A percentile compares a stretch with the other conserved stretches of the same genome.
These are phyloP conservation scores for Tangara arthus DNA, from an alignment of 2,797 vertebrate species.

Conservation along the genomic window DNA sequence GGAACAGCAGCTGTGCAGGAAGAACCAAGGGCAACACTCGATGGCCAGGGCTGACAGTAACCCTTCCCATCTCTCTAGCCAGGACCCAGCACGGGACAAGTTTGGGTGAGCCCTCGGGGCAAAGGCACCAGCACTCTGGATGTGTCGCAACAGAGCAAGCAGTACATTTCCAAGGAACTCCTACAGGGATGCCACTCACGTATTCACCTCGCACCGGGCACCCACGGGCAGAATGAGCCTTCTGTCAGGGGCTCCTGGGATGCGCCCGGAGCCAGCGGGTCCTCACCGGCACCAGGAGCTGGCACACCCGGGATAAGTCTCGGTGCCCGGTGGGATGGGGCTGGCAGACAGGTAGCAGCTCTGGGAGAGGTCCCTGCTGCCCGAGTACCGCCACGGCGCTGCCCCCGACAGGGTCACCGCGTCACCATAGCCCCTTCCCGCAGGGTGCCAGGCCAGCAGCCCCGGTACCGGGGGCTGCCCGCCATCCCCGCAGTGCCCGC, in stretches of 20 bases:
- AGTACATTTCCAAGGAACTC: accelerated
- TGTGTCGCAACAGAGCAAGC: accelerated
- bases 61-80: background rate
- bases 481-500: background rate
- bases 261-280: accelerated
- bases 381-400: background rate
- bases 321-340: accelerated
- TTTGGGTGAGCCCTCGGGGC: accelerated
- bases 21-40: background rate
- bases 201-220: accelerated
- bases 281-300: accelerated
- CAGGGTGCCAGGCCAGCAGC: background rate
- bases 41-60: background rate
- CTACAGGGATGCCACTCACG: accelerated
- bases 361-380: background rate
- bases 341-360: background rate
- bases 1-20: background rate
- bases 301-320: accelerated
- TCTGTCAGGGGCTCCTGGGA: accelerated
- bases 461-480: background rate
- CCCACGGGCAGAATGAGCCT: accelerated
- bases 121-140: accelerated
- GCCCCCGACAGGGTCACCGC: background rate
- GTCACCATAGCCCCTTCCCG: background rate
- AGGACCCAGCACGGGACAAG: accelerated